Evolutionary conservation across 2,113 vertebrate genomes (phyloP), one percentile per base, ranked within the genome.

Genomic region (Megaceryle maxima): DNA sequence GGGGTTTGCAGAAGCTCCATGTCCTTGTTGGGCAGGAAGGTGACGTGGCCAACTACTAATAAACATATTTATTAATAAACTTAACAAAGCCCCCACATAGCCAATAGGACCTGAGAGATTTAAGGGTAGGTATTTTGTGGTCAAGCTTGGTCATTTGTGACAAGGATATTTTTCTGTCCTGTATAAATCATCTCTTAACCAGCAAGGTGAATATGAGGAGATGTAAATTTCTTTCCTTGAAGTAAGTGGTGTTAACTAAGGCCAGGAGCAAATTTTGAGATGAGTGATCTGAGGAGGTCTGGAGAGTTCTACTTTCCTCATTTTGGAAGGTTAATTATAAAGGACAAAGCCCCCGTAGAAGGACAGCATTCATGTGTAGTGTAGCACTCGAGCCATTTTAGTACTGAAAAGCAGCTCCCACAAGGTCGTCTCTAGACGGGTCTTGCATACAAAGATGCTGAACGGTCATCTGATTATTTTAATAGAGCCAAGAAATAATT

Each of bases 1-100:
- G 24, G 35, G 31, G 22, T 55, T 72, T 50, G 63, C 9, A 3
- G 8, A 7, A 81, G 51, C 51, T 51, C 15, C 46, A 5, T 0
- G 1, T 21, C 33, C 68, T 39, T 3, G 0, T 19, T 19, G 39
- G 39, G 51, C 68, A 75, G n/a, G n/a, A 16, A 1, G 0, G 13
- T 4, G n/a, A 60, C 22, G 14, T 0, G 1, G 82, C 1, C 1
- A 60, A 16, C 33, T 80, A 7, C 44, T 51, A 48, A 57, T 43
- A 62, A 80, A 56, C 26, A 13, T 13, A 62, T 59, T 67, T 62
- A 41, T 72, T 80, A 51, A 56, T 26, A 51, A 69, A 62, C 11
- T 51, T 44, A 56, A 48, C 44, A 60, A 86, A 77, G 11, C 33
- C 41, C n/a, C 39, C 48, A 4, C 48, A 29, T 9, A 78, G 51